Conservation (phyloP, 2,888 invertebrate genomes). For the Drosophila melanosoma region DNA sequence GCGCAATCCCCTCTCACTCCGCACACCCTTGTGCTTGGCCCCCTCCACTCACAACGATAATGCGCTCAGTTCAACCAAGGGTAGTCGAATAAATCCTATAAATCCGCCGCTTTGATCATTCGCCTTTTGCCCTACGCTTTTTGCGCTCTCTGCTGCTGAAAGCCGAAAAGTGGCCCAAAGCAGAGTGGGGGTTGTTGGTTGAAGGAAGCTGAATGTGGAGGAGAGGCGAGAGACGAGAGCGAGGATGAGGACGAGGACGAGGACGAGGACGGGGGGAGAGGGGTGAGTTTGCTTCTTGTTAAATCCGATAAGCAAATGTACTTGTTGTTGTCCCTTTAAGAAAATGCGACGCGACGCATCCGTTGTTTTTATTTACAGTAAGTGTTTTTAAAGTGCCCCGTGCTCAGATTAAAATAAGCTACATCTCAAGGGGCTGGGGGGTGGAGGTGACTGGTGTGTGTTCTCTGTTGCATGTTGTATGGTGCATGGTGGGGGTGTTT, state of each 20-base stretch:
- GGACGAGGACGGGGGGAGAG: not conserved
- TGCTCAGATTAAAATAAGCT: conserved; percentile 60
- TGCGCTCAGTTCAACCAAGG: conserved; percentile 71
- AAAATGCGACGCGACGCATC: conserved; percentile 30
- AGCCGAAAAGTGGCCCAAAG: conserved; percentile 72
- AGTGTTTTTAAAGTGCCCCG: conserved; percentile 67
- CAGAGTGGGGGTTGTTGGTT: conserved; percentile 4
- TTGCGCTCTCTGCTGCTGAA: conserved; percentile 41
- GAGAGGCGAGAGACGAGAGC: not conserved
- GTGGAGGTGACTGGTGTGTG: not conserved
- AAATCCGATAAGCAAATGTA: conserved; percentile 80
- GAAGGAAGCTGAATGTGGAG: not conserved
- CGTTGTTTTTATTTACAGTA: conserved; percentile 67
- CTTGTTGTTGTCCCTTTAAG: conserved; percentile 67
- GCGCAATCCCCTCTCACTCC: conserved; percentile 16
- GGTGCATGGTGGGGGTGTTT: not conserved
- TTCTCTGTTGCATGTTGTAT: not conserved
- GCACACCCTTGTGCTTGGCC: not conserved
- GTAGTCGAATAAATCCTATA: conserved; percentile 77
- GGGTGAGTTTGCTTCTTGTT: conserved; percentile 10
- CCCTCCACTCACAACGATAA: conserved; percentile 38
- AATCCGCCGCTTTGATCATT: conserved; percentile 79
- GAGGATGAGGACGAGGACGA: not conserved
- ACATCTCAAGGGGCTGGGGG: not conserved
- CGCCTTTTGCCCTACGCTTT: conserved; percentile 58